Base-by-base conservation (phyloP, 2,797 vertebrate species). In the Manis pentadactyla region DNA sequence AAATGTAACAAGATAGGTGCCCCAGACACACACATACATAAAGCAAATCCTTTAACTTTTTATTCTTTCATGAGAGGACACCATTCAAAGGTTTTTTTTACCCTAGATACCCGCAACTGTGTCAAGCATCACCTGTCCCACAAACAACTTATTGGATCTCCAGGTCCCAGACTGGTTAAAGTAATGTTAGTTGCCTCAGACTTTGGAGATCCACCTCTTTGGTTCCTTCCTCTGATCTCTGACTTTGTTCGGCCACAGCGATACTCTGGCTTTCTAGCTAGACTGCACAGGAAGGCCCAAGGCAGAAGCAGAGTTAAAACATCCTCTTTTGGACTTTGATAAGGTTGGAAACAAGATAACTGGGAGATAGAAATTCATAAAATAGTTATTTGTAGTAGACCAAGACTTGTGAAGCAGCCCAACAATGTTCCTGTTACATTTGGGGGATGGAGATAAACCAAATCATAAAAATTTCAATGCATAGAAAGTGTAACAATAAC, bases 261-360 rank as follows among this genome's bases (percentile, higher is more conserved):
- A 39, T 83, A 42, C 27, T 87, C 51, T 88, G 17, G 7, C 34
- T 93, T 88, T 94, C 25, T 27, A 23, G 17, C 17, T 89, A 51
- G 13, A 87, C 55, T 25, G 42, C 21, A 79, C 10, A 9, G n/a
- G 57, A 92, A 11, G 63, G 27, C 59, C 2, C 3, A 17, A 78
- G n/a, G 64, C 31, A 85, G 37, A 89, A 86, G 18, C 27, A 93
- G 55, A 93, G 39, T 59, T 93, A 91, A 97, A 94, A 46, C 2
- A 77, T 34, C 79, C 15, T 21, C 11, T 34, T 93, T 82, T 91
- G 55, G 34, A 89, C 61, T 77, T 87, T 92, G 64, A 93, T 93
- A 11, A 79, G 64, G 77, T 95, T 84, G n/a, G 81, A 88, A 91
- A 95, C 59, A 87, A 87, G 23, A 15, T 88, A 93, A 83, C 37